A percentile compares a stretch with the other conserved stretches of the same genome.
Conservation (phyloP, 2,888 invertebrate genomes). For the Tiliacea aurago region DNA sequence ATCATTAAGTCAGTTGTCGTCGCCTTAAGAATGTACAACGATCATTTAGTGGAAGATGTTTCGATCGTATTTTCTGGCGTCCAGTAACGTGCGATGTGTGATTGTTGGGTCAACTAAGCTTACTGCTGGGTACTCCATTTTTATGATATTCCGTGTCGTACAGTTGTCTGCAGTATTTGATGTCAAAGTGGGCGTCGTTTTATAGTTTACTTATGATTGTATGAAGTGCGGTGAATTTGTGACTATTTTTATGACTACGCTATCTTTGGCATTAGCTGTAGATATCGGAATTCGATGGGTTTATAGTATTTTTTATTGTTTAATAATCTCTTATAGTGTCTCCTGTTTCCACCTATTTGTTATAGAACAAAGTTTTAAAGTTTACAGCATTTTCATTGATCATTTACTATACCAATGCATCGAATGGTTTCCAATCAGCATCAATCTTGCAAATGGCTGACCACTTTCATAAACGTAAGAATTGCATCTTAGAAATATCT, state of each 20-base stretch:
- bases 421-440: not conserved
- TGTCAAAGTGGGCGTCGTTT: constrained; percentile 46
- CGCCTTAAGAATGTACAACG: not conserved
- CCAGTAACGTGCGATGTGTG: too few relatives aligned
- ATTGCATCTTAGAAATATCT: constrained; percentile 3
- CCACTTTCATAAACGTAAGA: not conserved
- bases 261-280: constrained; percentile 31
- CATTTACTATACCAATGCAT: not conserved
- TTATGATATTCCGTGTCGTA: not conserved
- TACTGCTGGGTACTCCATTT: constrained; percentile 14
- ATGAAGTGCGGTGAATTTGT: constrained; percentile 32
- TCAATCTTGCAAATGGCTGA: not conserved
- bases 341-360: not conserved
- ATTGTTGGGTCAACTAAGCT: not conserved
- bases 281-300: constrained; percentile 15
- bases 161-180: constrained; percentile 6
- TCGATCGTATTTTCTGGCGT: not conserved
- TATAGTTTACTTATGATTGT: constrained; percentile 46
- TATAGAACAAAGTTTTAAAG: not conserved
- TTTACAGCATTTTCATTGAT: not conserved
- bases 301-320: constrained; percentile 36
- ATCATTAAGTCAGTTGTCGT: too few relatives aligned
- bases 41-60: not conserved
- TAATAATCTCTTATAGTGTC: constrained; percentile 17
- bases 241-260: constrained; percentile 38